Percentiles rank a stretch among this genome's conserved stretches.
These are phyloP conservation scores for Cacatua alba DNA, from an alignment of 2,113 vertebrate species.

Conservation along the genomic window DNA sequence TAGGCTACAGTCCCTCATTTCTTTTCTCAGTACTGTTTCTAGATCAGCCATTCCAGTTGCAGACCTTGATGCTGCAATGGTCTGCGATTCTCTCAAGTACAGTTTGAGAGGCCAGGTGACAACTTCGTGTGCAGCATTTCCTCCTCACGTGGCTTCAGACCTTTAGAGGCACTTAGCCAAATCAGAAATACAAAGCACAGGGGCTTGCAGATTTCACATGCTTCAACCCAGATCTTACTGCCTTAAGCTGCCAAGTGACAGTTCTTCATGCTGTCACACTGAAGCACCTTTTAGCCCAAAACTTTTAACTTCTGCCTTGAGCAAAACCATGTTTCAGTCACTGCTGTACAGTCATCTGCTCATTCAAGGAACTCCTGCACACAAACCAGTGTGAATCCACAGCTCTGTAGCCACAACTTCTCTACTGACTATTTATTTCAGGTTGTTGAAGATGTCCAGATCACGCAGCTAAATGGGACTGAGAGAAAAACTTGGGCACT, in stretches of 20 bases:
- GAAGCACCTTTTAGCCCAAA: not conserved
- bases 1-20: not conserved
- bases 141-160: not conserved
- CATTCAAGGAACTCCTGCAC: not conserved
- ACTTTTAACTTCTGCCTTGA: not conserved
- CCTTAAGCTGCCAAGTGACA: not conserved
- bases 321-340: not conserved
- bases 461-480: not conserved
- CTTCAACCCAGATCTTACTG: not conserved
- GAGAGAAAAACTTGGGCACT: not conserved
- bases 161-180: not conserved
- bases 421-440: not conserved
- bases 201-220: not conserved
- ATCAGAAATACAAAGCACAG: not conserved
- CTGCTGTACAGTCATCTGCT: not conserved
- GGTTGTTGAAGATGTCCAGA: constrained; percentile 7
- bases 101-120: not conserved
- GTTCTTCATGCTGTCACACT: not conserved
- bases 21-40: not conserved
- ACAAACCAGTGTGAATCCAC: not conserved
- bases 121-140: not conserved
- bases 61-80: not conserved
- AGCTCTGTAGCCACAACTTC: not conserved
- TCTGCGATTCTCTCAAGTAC: not conserved
- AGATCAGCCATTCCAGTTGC: not conserved